phyloP scores from a whole-genome alignment of 2,888 invertebrate genomes.

The Itoplectis maculator region DNA sequence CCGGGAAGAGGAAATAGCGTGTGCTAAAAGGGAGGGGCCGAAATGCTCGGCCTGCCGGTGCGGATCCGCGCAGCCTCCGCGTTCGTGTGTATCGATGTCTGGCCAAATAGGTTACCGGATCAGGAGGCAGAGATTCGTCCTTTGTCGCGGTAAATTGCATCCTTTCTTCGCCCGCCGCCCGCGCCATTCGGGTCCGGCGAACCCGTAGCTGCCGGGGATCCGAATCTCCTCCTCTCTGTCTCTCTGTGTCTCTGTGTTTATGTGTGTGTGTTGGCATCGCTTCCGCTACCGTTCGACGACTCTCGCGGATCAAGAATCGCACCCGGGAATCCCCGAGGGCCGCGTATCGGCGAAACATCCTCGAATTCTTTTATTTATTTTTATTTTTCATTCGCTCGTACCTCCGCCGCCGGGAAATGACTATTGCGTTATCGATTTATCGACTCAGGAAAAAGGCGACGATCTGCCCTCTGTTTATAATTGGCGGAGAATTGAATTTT shows the following conservation, averaged over 20 bases:
- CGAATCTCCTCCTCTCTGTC: not conserved
- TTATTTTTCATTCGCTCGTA: not conserved
- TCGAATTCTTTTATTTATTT: constrained; percentile 9
- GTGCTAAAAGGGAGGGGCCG: constrained; percentile 42
- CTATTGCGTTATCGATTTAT: constrained; percentile 41
- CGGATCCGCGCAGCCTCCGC: constrained; percentile 1
- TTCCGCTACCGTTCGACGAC: constrained; percentile 11
- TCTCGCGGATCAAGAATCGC: constrained; percentile 24
- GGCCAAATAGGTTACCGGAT: constrained; percentile 68
- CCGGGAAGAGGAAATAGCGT: constrained; percentile 46
- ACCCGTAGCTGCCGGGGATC: constrained; percentile 3
- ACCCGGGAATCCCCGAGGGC: not conserved
- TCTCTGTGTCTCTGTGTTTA: not conserved
- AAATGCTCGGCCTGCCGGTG: constrained; percentile 45
- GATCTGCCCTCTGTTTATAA: not conserved
- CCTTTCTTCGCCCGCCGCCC: constrained; percentile 67
- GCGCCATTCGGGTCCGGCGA: constrained; percentile 21
- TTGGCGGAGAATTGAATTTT: not conserved
- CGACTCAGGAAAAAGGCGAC: not conserved
- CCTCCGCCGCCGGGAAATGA: constrained; percentile 40
- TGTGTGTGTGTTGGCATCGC: not conserved
- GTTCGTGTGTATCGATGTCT: constrained; percentile 67
- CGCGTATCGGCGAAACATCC: constrained; percentile 51
- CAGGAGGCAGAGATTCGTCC: constrained; percentile 71
- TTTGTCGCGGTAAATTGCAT: constrained; percentile 79